These are phyloP conservation scores for Lottia gigantea DNA, from an alignment of 2,888 invertebrate species.

Conservation along the genomic window DNA sequence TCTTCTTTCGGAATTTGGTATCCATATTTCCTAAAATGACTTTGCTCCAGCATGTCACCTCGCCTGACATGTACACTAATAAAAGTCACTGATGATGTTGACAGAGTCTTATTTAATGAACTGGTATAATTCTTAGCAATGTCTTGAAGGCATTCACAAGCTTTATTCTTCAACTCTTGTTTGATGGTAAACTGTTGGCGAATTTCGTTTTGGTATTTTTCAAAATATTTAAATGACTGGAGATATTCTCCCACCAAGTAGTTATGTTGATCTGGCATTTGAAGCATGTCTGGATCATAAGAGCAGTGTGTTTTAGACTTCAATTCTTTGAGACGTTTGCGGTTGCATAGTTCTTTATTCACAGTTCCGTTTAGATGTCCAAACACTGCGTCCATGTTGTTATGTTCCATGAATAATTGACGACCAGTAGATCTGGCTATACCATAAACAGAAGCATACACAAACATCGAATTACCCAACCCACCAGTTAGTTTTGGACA, in stretches of 20 bases:
- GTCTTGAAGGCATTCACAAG: not conserved
- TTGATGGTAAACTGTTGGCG: not conserved
- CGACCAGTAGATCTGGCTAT: not conserved
- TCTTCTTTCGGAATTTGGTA: not conserved
- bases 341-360: not conserved
- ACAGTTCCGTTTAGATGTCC: not conserved
- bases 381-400: not conserved
- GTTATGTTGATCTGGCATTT: not conserved
- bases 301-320: not conserved
- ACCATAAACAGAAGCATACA: not conserved
- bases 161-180: not conserved
- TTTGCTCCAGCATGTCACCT: not conserved
- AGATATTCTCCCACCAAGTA: not conserved
- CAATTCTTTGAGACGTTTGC: not conserved
- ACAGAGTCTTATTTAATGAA: not conserved
- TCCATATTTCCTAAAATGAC: not conserved
- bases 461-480: not conserved
- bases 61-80: not conserved
- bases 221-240: not conserved
- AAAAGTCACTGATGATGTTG: not conserved
- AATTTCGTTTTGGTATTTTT: not conserved
- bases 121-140: not conserved
- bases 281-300: not conserved
- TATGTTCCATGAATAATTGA: not conserved
- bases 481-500: conserved; percentile 2